Percentiles rank a stretch among this genome's conserved stretches.
These are phyloP conservation scores for Dicaeum eximium DNA, from an alignment of 2,113 vertebrate species.

Conservation along the genomic window DNA sequence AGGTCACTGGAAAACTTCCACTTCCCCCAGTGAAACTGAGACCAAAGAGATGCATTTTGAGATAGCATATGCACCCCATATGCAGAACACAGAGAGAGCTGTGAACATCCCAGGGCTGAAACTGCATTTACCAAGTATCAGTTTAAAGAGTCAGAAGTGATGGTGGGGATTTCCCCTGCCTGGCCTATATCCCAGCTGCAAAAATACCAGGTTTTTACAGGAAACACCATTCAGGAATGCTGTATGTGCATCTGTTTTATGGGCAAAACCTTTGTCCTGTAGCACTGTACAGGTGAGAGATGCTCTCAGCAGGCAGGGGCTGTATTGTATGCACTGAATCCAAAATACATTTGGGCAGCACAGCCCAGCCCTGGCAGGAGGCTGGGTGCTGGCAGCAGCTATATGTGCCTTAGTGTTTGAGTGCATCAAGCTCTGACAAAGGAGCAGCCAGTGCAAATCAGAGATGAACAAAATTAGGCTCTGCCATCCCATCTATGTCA, in stretches of 20 bases:
- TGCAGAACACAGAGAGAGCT: not conserved
- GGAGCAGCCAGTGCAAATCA: not conserved
- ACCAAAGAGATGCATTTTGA: not conserved
- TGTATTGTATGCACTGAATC: not conserved
- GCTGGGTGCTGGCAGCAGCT: not conserved
- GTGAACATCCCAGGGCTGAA: not conserved
- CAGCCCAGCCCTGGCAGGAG: not conserved
- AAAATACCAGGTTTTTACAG: not conserved
- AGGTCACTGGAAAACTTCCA: not conserved
- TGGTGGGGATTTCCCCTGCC: not conserved
- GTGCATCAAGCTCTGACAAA: not conserved
- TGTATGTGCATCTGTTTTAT: not conserved
- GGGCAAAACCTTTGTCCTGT: not conserved
- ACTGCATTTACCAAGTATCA: not conserved
- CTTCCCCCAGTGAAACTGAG: not conserved
- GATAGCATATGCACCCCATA: not conserved
- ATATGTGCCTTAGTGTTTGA: not conserved
- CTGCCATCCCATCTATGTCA: not conserved
- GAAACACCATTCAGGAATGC: not conserved
- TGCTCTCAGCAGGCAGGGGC: not conserved
- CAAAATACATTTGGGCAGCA: not conserved
- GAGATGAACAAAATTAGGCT: not conserved
- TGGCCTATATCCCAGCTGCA: not conserved
- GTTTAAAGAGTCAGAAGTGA: not conserved
- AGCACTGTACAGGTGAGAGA: not conserved